A percentile compares a stretch with the other conserved stretches of the same genome.
These are phyloP conservation scores for Spodoptera frugiperda DNA, from an alignment of 1,140 invertebrate species.

Conservation along the genomic window DNA sequence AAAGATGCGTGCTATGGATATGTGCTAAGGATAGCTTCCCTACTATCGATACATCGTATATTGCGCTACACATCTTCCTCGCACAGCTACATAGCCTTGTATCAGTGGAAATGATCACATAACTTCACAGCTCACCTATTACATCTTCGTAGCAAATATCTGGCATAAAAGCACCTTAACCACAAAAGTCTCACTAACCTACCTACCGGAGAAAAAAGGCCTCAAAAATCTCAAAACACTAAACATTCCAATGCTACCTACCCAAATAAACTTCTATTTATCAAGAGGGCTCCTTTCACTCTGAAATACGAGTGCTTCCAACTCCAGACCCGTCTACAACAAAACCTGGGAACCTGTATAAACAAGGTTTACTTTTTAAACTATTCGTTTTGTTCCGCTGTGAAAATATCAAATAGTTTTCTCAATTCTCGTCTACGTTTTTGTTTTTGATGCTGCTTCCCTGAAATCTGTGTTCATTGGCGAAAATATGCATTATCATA, in stretches of 20 bases:
- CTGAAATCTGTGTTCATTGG: slow-evolving; percentile 30
- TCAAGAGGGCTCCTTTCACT: neutral
- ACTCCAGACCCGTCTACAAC: slow-evolving; percentile 1
- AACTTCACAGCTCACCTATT: too few species aligned
- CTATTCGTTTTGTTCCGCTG: slow-evolving; percentile 17
- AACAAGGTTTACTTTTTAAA: slow-evolving; percentile 12
- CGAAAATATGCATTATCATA: slow-evolving; percentile 14
- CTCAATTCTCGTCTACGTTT: neutral
- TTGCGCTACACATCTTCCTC: too few species aligned
- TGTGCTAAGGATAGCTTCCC: too few species aligned
- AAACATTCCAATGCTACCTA: neutral
- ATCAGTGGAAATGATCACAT: too few species aligned
- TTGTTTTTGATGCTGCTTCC: slow-evolving; percentile 4
- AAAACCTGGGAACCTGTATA: neutral
- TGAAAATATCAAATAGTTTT: slow-evolving; percentile 26
- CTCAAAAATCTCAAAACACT: too few species aligned
- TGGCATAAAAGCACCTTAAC: too few species aligned
- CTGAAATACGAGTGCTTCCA: slow-evolving; percentile 4
- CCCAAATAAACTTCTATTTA: neutral
- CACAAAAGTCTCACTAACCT: too few species aligned
- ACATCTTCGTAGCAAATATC: too few species aligned
- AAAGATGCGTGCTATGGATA: too few species aligned
- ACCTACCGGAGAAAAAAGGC: too few species aligned
- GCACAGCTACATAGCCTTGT: too few species aligned
- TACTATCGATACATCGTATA: too few species aligned